Evolutionary conservation across 2,888 invertebrate species (phyloP).

Genomic region (Melipona bicolor): DNA sequence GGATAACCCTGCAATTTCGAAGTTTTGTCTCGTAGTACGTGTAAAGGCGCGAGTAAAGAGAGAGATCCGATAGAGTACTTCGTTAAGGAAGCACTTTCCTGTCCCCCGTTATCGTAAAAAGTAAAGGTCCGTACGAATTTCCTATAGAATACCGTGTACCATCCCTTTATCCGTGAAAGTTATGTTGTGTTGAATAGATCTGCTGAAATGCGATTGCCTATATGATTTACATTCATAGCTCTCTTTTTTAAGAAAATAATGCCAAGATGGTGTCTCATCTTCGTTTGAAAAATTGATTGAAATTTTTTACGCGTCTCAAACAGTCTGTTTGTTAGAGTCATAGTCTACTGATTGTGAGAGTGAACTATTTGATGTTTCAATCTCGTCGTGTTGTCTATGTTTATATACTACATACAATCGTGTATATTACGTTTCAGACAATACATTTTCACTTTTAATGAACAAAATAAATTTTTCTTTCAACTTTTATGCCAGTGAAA

Average conservation of each 20-base stretch:
- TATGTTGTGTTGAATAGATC: constrained; percentile 22
- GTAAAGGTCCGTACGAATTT: constrained; percentile 57
- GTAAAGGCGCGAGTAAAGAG: constrained; percentile 58
- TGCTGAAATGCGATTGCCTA: constrained; percentile 6
- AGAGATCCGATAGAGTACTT: constrained; percentile 54
- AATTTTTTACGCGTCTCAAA: not conserved
- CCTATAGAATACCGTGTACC: constrained; percentile 25
- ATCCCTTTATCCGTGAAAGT: constrained; percentile 23
- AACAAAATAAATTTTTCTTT: too few species aligned
- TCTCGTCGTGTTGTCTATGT: not conserved
- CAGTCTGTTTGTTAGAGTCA: not conserved
- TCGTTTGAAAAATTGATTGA: not conserved
- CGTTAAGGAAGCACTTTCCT: constrained; percentile 56
- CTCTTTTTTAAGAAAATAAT: not conserved
- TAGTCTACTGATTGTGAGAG: not conserved
- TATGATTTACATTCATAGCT: not conserved
- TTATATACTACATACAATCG: too few species aligned
- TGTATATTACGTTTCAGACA: too few species aligned
- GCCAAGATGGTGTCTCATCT: too few species aligned
- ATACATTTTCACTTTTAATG: too few species aligned
- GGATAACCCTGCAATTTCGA: constrained; percentile 64
- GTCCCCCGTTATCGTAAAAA: constrained; percentile 59
- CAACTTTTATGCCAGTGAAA: too few species aligned
- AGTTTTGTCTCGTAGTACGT: constrained; percentile 58
- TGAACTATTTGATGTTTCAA: not conserved